Conservation (phyloP, 2,888 invertebrate species). For the Orthosia gracilis region DNA sequence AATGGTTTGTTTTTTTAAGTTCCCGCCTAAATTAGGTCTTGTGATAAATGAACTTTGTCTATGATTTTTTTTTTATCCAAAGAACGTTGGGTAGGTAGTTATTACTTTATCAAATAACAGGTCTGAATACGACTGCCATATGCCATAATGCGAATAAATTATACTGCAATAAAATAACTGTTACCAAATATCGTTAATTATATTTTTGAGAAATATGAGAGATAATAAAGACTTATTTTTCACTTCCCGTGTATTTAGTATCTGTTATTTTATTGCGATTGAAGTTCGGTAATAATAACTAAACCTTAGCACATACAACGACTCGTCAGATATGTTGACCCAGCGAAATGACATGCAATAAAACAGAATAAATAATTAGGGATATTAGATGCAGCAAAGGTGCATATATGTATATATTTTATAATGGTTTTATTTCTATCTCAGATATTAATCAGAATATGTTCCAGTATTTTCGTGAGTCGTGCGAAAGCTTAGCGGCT, state of each 20-base stretch:
- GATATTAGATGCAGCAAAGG: conserved; percentile 29
- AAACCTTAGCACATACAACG: conserved; percentile 37
- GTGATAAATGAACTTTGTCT: conserved; percentile 58
- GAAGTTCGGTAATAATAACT: neutral
- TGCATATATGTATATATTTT: conserved; percentile 40
- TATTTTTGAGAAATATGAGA: conserved; percentile 53
- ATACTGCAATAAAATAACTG: conserved; percentile 46
- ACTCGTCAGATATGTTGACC: conserved; percentile 24
- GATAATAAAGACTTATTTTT: conserved; percentile 49
- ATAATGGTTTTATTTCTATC: conserved; percentile 75
- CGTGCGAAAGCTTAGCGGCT: conserved; percentile 82
- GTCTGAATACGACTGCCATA: conserved; percentile 30
- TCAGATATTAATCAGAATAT: conserved; percentile 84
- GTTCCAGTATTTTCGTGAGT: conserved; percentile 80
- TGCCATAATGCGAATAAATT: conserved; percentile 28
- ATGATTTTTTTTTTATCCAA: conserved; percentile 53
- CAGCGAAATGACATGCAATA: conserved; percentile 30
- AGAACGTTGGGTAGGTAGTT: conserved; percentile 28
- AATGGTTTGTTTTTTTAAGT: conserved; percentile 67
- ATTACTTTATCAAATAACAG: conserved; percentile 9
- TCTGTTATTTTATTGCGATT: conserved; percentile 48
- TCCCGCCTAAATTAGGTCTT: conserved; percentile 74
- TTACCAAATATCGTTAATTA: conserved; percentile 23
- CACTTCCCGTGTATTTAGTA: conserved; percentile 34
- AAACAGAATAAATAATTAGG: conserved; percentile 19